Base-by-base conservation (phyloP, 2,113 vertebrate genomes). In the Albula glossodonta region DNA sequence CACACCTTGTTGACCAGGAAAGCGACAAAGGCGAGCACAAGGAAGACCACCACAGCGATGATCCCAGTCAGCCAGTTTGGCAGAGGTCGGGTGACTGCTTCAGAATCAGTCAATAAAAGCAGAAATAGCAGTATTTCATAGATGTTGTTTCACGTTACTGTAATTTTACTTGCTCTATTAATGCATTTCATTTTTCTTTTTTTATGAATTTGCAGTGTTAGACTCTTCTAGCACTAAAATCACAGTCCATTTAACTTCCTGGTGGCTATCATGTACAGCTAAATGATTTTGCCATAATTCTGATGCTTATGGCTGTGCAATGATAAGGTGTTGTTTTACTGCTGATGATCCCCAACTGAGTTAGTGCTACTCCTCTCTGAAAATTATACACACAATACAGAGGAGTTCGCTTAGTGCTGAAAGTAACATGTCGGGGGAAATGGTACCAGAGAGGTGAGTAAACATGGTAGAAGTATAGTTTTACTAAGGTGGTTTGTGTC, bases 11-110 rank as follows among this genome's bases (percentile, higher is more conserved):
- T 97, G 84, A 96, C 89, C 6, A 97, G 89, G 50, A 97, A 91
- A 70, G 51, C 83, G 0, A 96, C 86, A 2, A 96, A 96, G 0
- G 93, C 81, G 0, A 98, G 93, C 85, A 96, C 95, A 81, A 98
- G 94, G 91, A 97, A 98, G 1, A 91, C 93, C 0, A 53, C 84
- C 17, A 97, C 92, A 0, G 97, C 96, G 0, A 97, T 96, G 57
- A 97, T 86, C 2, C 96, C 97, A 0, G 94, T 96, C 88, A 97
- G 92, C 97, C 97, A 98, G 91, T 94, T 94, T 48, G 93, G 93
- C 15, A 95, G 89, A 5, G 48, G 6, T 17, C 85, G 83, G 48
- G 86, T 53, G 0, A 2, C 41, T 5, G 0, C 15, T 11, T 1
- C 80, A 81, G 56, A 80, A 81, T 22, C 48, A 70, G 13, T 48